Evolutionary conservation across 2,113 vertebrate species (phyloP).

Genomic region (Mohoua ochrocephala): DNA sequence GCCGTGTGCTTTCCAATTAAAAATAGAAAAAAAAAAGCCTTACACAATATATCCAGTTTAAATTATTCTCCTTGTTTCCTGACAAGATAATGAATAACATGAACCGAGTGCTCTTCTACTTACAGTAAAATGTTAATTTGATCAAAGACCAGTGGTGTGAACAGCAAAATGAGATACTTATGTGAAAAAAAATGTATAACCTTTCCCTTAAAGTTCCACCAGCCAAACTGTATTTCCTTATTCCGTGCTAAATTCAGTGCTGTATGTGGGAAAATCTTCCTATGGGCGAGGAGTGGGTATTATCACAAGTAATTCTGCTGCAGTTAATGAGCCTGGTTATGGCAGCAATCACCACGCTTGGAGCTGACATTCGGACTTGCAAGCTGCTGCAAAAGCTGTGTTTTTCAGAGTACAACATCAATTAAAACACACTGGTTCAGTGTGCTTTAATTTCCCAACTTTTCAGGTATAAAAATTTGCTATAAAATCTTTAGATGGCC

Average conservation of each 20-base stretch:
- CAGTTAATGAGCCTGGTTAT: slow-evolving; percentile 18
- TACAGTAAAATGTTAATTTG: slow-evolving; percentile 14
- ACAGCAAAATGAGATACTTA: slow-evolving; percentile 15
- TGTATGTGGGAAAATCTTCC: not conserved
- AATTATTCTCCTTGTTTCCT: not conserved
- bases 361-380: not conserved
- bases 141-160: slow-evolving; percentile 11
- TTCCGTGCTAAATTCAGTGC: not conserved
- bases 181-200: not conserved
- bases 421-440: not conserved
- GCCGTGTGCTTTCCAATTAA: not conserved
- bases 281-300: not conserved
- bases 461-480: not conserved
- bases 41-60: not conserved
- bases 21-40: not conserved
- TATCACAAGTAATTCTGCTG: slow-evolving; percentile 23
- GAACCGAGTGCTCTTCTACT: not conserved
- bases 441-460: not conserved
- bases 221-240: not conserved
- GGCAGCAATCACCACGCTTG: not conserved
- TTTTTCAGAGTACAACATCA: not conserved
- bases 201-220: not conserved
- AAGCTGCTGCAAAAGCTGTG: not conserved
- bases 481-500: not conserved
- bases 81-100: slow-evolving; percentile 34